Evolutionary conservation across 2,113 vertebrate species (phyloP).

Genomic region (Sorex araneus): DNA sequence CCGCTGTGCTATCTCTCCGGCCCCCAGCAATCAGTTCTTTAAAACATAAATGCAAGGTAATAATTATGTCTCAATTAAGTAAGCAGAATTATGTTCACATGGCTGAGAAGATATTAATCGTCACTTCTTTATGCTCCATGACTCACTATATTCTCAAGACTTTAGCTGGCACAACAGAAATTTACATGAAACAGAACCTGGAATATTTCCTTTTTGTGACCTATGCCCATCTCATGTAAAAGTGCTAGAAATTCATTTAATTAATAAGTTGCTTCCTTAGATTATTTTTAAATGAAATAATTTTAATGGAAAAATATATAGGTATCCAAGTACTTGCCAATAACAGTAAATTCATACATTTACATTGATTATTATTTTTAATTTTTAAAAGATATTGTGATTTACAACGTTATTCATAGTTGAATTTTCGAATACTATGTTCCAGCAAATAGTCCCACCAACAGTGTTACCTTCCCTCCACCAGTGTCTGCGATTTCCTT

Average conservation of each 20-base stretch:
- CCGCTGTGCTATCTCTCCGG: no score
- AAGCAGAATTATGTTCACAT: conserved; percentile 90
- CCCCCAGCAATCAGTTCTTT: conserved; percentile 86
- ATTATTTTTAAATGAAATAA: neutral
- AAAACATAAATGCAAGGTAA: conserved; percentile 60
- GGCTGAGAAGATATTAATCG: conserved; percentile 84
- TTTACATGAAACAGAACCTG: neutral
- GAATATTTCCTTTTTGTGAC: neutral
- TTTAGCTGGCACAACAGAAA: conserved; percentile 76
- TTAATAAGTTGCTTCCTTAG: neutral
- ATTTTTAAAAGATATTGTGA: no score
- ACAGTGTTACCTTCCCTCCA: no score
- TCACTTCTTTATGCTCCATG: conserved; percentile 85
- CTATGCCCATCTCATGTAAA: neutral
- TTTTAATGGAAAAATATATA: neutral
- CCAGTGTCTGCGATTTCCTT: no score
- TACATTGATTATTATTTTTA: no score
- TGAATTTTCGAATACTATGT: no score
- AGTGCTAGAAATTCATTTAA: neutral
- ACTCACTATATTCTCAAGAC: conserved; percentile 64
- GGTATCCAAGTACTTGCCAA: neutral
- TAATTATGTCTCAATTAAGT: conserved; percentile 85
- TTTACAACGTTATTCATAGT: no score
- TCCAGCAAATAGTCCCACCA: no score
- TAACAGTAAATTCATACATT: neutral